These are phyloP conservation scores for Hemicordylus capensis DNA, from an alignment of 2,113 vertebrate genomes.

Conservation along the genomic window DNA sequence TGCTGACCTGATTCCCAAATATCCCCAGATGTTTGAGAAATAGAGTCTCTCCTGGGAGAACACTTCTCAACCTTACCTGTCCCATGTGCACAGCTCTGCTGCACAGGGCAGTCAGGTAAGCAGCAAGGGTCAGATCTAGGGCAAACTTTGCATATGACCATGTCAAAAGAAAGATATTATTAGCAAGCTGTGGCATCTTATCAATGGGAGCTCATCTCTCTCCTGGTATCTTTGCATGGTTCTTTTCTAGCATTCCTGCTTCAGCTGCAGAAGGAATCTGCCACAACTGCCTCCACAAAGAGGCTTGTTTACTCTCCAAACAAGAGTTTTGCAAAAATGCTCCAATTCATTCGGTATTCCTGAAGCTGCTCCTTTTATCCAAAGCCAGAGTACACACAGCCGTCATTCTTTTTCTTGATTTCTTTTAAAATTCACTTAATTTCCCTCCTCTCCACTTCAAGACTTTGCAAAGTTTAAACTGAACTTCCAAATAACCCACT, in stretches of 20 bases:
- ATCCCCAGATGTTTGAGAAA: too few relatives aligned
- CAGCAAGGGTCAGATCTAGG: background rate
- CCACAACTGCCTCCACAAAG: slow-evolving; percentile 47
- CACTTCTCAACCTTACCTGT: too few relatives aligned
- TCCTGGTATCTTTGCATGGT: slow-evolving; percentile 16
- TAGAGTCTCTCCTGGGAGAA: too few relatives aligned
- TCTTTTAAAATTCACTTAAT: slow-evolving; percentile 52
- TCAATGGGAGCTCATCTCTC: background rate
- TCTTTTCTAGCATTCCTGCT: slow-evolving; percentile 31
- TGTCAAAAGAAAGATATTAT: background rate
- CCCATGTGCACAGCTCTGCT: too few relatives aligned
- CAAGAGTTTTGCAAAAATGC: slow-evolving; percentile 30
- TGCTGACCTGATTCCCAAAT: too few relatives aligned
- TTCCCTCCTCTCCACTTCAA: slow-evolving; percentile 50
- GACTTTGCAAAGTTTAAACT: slow-evolving; percentile 34
- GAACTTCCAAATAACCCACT: slow-evolving; percentile 45
- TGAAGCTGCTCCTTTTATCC: slow-evolving; percentile 65
- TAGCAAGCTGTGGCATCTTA: slow-evolving; percentile 1
- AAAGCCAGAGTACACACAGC: slow-evolving; percentile 64
- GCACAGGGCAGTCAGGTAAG: too few relatives aligned
- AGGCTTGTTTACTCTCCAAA: slow-evolving; percentile 46
- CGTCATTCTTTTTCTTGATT: background rate
- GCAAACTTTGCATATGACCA: background rate
- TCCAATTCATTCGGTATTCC: slow-evolving; percentile 52
- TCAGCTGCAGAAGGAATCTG: slow-evolving; percentile 23